Evolutionary conservation across 2,113 vertebrate genomes (phyloP), one percentile per base, ranked within the genome.

Genomic region (Pterocles gutturalis): DNA sequence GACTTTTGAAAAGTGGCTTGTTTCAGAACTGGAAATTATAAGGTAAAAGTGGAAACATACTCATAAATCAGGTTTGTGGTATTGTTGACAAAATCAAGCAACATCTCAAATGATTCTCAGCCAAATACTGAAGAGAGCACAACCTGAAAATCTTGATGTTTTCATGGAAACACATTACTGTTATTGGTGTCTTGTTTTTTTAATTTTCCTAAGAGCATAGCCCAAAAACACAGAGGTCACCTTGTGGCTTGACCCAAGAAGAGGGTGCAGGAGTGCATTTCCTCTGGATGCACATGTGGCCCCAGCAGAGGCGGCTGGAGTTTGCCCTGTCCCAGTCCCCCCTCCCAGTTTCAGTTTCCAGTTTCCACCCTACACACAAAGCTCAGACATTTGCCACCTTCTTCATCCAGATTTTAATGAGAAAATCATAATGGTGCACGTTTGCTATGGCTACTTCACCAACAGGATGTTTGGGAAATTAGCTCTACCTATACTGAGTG

Each of bases 401-500:
- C 25, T 24, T 43, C 3, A 49, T 34, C 6, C 5, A 19, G 6
- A 41, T 77, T 88, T 71, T 72, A 49, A 31, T 6, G 77, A 60
- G 17, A 62, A 85, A 73, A 73, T 49, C 13, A 14, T 62, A 34
- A 15, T 22, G 10, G 7, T 11, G 61, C 2, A 1, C 13, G 26
- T 33, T 87, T 8, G 1, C 38, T 4, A 19, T 28, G 54, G 24
- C 31, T 64, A 31, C 26, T 46, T 55, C 53, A 64, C 33, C 34
- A 43, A n/a, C 5, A 60, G 26, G 20, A 26, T 0, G 0, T 48
- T 17, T 75, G 45, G 36, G 25, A 69, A 79, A 58, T 0, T 7
- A 31, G 21, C 4, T 61, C 10, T 61, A 6, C 12, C 10, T 79
- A 3, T 29, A 17, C 7, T 22, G 3, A 41, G 3, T 46, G 13